Evolutionary conservation across 2,113 vertebrate species (phyloP), one percentile per base, ranked within the genome.

Genomic region (Thunnus thynnus): DNA sequence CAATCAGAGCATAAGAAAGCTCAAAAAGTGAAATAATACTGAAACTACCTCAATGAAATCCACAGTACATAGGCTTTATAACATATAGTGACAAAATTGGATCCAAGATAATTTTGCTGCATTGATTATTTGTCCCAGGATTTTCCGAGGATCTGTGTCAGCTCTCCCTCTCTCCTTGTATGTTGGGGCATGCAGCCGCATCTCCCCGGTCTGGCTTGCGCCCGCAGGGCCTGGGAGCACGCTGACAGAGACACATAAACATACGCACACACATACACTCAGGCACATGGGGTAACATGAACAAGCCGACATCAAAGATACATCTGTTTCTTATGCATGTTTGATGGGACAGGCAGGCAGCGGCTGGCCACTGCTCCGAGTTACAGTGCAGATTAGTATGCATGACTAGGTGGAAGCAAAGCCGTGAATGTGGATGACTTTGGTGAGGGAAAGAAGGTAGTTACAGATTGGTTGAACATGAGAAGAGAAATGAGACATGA

Each of bases 241-340:
- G 66, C 76, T 50, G 41, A 64, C 72, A 87, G 56, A 84, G 17
- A 60, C 62, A 72, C 36, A 70, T 27, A 77, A 52, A 86, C 63
- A 83, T 13, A 47, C 70, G 78, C 58, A 55, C 61, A 64, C 55
- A 20, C 51, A 73, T 57, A 63, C 72, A 58, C 57, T 72, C 44
- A 50, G 57, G 76, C 83, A 77, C 73, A 66, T 12, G 51, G 72
- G 78, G 76, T 66, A 69, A 76, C 66, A 80, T 25, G 82, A 92
- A 88, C 84, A 89, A 81, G 81, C 71, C 68, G 82, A 78, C 89
- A 92, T 90, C 85, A 92, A 90, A 93, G 90, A 86, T 91, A 87
- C 91, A 93, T 91, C 92, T 92, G 89, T 83, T 90, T 86, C 89
- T 84, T 84, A 86, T 92, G 86, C 88, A 92, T 90, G 86, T 92